phyloP scores from a whole-genome alignment of 2,797 vertebrate species.

The Sebastes flavidus region DNA sequence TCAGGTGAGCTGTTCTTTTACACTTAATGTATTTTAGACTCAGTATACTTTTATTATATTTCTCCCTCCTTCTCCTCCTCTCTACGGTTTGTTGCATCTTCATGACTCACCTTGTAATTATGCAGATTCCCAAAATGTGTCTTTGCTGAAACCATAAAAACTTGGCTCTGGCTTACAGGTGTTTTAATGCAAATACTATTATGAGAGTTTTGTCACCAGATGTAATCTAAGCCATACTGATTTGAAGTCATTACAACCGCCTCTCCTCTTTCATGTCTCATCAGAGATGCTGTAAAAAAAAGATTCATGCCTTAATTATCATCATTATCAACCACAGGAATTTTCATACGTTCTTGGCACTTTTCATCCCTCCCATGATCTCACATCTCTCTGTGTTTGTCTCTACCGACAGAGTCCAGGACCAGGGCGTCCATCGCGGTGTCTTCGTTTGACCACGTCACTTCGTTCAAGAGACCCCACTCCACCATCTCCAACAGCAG shows the following conservation, averaged over 20 bases:
- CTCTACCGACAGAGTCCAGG: slow-evolving; percentile 72
- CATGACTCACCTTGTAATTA: not conserved
- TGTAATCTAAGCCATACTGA: not conserved
- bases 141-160: not conserved
- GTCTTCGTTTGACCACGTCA: slow-evolving; percentile 78
- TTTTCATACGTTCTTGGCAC: not conserved
- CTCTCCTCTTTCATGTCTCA: not conserved
- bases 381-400: not conserved
- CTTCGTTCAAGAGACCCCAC: slow-evolving; percentile 86
- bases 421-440: slow-evolving; percentile 77
- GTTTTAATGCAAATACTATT: not conserved
- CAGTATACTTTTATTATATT: not conserved
- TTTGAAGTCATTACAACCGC: not conserved
- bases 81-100: not conserved
- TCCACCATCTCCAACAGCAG: slow-evolving; percentile 90
- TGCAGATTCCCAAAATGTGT: not conserved
- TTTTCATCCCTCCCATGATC: not conserved
- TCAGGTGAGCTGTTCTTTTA: slow-evolving; percentile 74
- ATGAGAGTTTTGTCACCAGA: not conserved
- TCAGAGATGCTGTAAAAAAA: not conserved
- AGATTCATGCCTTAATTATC: not conserved
- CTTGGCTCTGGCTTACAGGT: not conserved
- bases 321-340: slow-evolving; percentile 4
- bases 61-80: not conserved
- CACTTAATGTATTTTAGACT: not conserved